Conservation (phyloP, 1,140 invertebrate genomes). For the Nebria ingens region DNA sequence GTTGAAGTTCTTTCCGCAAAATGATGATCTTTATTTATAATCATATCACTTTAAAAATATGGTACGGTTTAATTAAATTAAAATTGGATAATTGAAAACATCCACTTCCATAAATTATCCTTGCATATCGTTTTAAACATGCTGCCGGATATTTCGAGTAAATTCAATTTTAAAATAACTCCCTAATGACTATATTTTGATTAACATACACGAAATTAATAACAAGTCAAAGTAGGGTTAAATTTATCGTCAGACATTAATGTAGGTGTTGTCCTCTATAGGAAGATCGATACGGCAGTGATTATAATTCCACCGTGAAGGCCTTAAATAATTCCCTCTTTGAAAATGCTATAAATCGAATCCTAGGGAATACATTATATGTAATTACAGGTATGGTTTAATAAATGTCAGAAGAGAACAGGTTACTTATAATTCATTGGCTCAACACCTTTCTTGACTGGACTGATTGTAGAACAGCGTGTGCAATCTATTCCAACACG, state of each 20-base stretch:
- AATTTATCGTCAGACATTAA: not conserved
- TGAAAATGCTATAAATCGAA: not conserved
- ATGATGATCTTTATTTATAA: too few relatives aligned
- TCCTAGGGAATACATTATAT: constrained; percentile 5
- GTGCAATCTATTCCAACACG: too few relatives aligned
- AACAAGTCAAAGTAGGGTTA: not conserved
- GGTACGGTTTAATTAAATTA: too few relatives aligned
- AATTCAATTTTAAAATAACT: constrained; percentile 1
- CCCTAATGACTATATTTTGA: not conserved
- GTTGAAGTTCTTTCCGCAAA: too few relatives aligned
- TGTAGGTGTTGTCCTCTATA: not conserved
- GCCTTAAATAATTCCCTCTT: not conserved
- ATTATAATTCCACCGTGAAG: not conserved
- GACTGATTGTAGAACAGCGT: too few relatives aligned
- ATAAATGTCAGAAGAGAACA: constrained; percentile 8
- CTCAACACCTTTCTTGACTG: constrained; percentile 5
- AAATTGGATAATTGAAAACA: too few relatives aligned
- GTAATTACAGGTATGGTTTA: constrained; percentile 9
- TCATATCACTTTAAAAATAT: too few relatives aligned
- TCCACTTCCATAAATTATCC: too few relatives aligned
- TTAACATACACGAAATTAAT: not conserved
- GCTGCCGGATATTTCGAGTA: too few relatives aligned
- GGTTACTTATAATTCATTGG: constrained; percentile 8
- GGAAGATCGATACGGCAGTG: not conserved
- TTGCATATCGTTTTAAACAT: too few relatives aligned